A percentile compares a stretch with the other conserved stretches of the same genome.
phyloP scores from a whole-genome alignment of 1,140 invertebrate species.

The Harpegnathos saltator region DNA sequence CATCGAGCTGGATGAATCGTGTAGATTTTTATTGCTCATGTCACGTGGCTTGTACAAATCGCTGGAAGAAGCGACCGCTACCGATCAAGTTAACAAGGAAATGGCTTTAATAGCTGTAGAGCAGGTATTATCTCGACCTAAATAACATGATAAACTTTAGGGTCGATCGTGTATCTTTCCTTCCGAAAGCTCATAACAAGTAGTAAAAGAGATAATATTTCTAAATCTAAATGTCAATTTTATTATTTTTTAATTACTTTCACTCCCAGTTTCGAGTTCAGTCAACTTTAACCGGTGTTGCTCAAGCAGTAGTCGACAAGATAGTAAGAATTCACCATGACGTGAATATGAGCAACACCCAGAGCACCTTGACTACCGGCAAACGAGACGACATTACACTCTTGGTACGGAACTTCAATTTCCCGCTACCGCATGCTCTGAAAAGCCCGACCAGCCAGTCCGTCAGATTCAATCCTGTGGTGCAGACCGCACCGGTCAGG shows the following conservation, averaged over 20 bases:
- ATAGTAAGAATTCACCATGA: slow-evolving; percentile 94
- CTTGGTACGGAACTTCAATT: slow-evolving; percentile 95
- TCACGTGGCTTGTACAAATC: slow-evolving; percentile 94
- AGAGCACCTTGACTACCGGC: slow-evolving; percentile 83
- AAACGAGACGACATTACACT: slow-evolving; percentile 94
- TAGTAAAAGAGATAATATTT: too few relatives aligned
- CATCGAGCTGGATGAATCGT: slow-evolving; percentile 92
- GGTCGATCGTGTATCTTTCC: too few relatives aligned
- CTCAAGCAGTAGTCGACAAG: slow-evolving; percentile 95
- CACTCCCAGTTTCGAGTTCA: slow-evolving; percentile 91
- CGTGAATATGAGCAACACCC: slow-evolving; percentile 89
- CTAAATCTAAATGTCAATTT: neutral
- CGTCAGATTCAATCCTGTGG: slow-evolving; percentile 87
- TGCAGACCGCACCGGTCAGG: slow-evolving; percentile 83
- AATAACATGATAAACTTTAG: neutral
- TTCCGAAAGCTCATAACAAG: too few relatives aligned
- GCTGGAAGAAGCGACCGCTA: slow-evolving; percentile 92
- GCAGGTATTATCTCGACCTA: slow-evolving; percentile 85
- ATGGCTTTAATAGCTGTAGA: slow-evolving; percentile 92
- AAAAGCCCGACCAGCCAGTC: slow-evolving; percentile 85
- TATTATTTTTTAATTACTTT: slow-evolving; percentile 25
- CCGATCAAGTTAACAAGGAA: slow-evolving; percentile 93
- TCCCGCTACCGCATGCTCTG: slow-evolving; percentile 89
- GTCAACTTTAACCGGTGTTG: slow-evolving; percentile 92
- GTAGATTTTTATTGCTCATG: slow-evolving; percentile 94